Percentiles rank a stretch among this genome's conserved stretches.
These are phyloP conservation scores for Amazona vittata DNA, from an alignment of 2,113 vertebrate genomes.

Conservation along the genomic window DNA sequence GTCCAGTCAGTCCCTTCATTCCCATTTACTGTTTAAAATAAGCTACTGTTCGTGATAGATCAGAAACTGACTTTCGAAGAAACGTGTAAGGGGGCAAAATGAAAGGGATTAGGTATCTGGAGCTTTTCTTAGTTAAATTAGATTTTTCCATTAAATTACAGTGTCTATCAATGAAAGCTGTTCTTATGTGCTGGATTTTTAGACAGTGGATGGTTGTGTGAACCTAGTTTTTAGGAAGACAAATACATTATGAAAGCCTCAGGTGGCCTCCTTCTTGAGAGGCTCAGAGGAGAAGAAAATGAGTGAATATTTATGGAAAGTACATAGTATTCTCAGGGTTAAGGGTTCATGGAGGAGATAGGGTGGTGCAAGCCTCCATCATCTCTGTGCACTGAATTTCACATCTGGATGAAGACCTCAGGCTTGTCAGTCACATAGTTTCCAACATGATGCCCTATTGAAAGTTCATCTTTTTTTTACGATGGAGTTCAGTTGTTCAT, in stretches of 20 bases:
- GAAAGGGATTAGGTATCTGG: neutral
- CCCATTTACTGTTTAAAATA: neutral
- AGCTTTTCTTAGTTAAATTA: neutral
- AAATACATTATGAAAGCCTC: neutral
- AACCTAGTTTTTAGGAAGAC: neutral
- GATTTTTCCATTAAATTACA: neutral
- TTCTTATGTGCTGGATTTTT: neutral
- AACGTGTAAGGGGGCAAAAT: neutral
- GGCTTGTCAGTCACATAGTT: neutral
- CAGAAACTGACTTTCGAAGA: neutral
- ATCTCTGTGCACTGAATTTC: neutral
- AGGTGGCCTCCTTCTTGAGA: neutral
- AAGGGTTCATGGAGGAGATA: neutral
- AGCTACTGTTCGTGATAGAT: neutral
- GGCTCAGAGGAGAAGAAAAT: neutral
- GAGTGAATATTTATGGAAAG: neutral
- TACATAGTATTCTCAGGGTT: neutral
- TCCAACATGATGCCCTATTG: neutral
- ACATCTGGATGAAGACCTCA: neutral
- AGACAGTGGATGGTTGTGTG: neutral
- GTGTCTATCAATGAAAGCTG: neutral
- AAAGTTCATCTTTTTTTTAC: neutral
- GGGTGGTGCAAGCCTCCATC: neutral
- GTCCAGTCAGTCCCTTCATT: neutral
- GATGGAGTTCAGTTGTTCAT: neutral